Evolutionary conservation across 92 coral and sea anemone species (phyloP).

Genomic region (Porites lobata): DNA sequence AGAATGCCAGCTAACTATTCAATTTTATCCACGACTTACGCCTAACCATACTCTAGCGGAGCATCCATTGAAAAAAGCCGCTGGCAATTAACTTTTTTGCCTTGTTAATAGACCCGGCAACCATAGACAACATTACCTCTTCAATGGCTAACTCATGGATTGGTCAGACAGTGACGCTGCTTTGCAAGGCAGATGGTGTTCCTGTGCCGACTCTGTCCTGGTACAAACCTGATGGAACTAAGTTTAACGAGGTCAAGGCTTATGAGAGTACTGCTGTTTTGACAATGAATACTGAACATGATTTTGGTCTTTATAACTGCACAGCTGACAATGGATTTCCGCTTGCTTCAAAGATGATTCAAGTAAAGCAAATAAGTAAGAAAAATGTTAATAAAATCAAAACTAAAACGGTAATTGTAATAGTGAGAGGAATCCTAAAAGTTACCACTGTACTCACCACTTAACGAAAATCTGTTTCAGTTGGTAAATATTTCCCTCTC

Average conservation of each 20-base stretch:
- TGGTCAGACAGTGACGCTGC: slow-evolving; percentile 27
- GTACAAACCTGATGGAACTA: slow-evolving; percentile 16
- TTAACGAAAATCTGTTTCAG: no score
- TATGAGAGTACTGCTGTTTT: not conserved
- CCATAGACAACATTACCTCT: not conserved
- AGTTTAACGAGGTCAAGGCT: not conserved
- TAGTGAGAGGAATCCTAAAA: no score
- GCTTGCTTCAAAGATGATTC: not conserved
- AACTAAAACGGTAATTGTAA: no score
- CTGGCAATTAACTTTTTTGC: no score
- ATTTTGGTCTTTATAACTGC: slow-evolving; percentile 30
- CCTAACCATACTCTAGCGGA: no score
- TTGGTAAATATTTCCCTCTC: no score
- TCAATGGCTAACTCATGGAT: slow-evolving; percentile 7
- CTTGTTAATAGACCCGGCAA: not conserved
- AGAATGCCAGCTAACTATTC: no score
- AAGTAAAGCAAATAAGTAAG: slow-evolving; percentile 2
- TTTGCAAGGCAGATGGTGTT: slow-evolving; percentile 36
- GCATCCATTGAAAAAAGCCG: no score
- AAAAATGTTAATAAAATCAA: no score
- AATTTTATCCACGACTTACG: no score
- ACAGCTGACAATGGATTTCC: slow-evolving; percentile 16
- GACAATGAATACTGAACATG: not conserved
- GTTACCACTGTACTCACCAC: no score
- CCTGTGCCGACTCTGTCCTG: slow-evolving; percentile 5